Percentiles rank a stretch among this genome's conserved stretches.
Conservation (phyloP, 2,888 invertebrate species). For the Oscheius sp. region DNA sequence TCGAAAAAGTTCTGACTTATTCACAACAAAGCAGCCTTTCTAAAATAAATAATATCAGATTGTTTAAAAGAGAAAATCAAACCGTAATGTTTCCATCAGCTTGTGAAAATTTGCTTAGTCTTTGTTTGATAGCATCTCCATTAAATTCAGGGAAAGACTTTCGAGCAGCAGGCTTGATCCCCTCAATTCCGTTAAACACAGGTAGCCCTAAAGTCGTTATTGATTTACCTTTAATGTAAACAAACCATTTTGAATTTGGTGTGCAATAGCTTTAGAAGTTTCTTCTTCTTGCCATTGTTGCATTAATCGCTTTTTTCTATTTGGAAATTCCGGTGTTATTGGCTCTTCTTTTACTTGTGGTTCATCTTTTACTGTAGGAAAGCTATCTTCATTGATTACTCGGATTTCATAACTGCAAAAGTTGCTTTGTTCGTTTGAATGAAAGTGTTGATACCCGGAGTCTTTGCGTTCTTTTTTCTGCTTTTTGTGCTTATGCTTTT, state of each 20-base stretch:
- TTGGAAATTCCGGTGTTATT: background rate
- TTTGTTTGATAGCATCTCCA: constrained; percentile 31
- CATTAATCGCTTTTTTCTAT: background rate
- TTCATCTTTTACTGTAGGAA: background rate
- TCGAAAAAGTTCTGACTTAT: constrained; percentile 61
- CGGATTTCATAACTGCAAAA: constrained; percentile 24
- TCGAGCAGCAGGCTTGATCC: background rate
- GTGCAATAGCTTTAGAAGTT: constrained; percentile 25
- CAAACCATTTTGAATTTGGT: constrained; percentile 20
- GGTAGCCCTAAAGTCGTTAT: background rate
- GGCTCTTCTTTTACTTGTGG: constrained; percentile 11
- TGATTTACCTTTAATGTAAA: background rate
- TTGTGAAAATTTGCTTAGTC: constrained; percentile 47
- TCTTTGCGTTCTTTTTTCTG: background rate
- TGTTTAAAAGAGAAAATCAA: background rate
- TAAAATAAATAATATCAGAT: constrained; percentile 32
- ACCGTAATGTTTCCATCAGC: constrained; percentile 53
- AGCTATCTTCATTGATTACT: constrained; percentile 6
- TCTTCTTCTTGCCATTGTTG: constrained; percentile 31
- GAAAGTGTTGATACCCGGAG: constrained; percentile 15
- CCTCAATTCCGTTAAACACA: constrained; percentile 3
- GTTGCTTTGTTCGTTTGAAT: too few relatives aligned
- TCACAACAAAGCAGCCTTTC: constrained; percentile 68
- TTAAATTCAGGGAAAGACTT: background rate
- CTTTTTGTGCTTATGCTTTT: constrained; percentile 6